These are phyloP conservation scores for Pelodiscus sinensis DNA, from an alignment of 2,113 vertebrate genomes.

Conservation along the genomic window DNA sequence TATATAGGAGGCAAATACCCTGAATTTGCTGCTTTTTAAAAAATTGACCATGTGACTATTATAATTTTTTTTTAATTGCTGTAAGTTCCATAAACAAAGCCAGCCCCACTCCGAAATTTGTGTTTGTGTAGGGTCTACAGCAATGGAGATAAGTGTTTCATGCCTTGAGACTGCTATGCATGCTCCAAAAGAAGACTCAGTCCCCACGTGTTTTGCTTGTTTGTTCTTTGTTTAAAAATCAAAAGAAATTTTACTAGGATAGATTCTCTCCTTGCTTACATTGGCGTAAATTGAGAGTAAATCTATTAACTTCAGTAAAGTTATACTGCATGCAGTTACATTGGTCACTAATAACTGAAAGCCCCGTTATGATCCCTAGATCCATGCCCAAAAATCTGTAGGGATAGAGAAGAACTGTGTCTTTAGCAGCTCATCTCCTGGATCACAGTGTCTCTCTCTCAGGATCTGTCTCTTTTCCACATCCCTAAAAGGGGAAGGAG, in stretches of 20 bases:
- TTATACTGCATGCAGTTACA: neutral
- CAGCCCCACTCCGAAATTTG: neutral
- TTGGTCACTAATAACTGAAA: neutral
- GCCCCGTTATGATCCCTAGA: neutral
- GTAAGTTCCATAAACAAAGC: neutral
- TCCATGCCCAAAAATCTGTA: neutral
- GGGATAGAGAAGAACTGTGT: neutral
- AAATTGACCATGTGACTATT: neutral
- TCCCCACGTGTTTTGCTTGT: neutral
- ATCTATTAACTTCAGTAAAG: neutral
- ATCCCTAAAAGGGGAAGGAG: neutral
- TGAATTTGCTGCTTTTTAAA: neutral
- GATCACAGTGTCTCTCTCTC: neutral
- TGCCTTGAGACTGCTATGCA: neutral
- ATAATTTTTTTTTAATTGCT: neutral
- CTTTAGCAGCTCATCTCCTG: neutral
- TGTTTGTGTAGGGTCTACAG: neutral
- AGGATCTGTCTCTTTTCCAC: neutral
- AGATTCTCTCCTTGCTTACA: neutral
- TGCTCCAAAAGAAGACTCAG: neutral
- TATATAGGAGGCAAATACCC: accelerated
- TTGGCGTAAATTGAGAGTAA: neutral
- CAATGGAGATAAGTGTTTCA: neutral
- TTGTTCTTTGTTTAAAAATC: neutral
- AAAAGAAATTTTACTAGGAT: neutral